Evolutionary conservation across 2,113 vertebrate species (phyloP), one percentile per base, ranked within the genome.

Genomic region (Narcine bancroftii): DNA sequence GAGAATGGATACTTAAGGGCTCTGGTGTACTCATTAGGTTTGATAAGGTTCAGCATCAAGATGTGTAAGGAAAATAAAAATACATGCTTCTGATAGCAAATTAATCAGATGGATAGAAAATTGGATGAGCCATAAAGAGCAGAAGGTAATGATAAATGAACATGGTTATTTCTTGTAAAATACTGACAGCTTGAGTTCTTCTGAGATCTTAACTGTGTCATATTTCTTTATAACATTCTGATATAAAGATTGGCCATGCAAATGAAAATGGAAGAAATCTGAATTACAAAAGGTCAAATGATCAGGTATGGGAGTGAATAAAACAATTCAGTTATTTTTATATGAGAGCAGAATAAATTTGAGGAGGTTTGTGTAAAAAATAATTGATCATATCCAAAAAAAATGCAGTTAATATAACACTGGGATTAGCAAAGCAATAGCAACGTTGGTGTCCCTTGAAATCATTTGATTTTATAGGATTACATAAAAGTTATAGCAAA

Each of bases 131-230:
- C 60, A 87, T 60, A 87, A 87, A 60, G 9, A 24, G 81, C 15
- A 21, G 53, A 87, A 87, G 15, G 53, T 15, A 36, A 87, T 60
- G 81, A 63, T 36, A 87, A 87, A 87, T 87, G 81, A 85, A 60
- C 81, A 60, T 36, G 53, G 50, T 56, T 85, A 53, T 85, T 85
- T 85, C 81, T 85, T 19, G 50, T 50, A n/a, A 33, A n/a, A 19
- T n/a, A 10, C 15, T 60, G 15, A 63, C 15, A 21, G 56, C 5
- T 21, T 5, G 33, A 36, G 33, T 60, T 87, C 53, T 87, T 53
- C 53, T 36, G 81, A 60, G 81, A n/a, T 60, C 81, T 63, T 87
- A 60, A 60, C 53, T 87, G 33, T 50, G 81, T 36, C 81, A 87
- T 26, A 33, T 60, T 87, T 60, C 53, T 87, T 87, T 63, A 63